A percentile compares a stretch with the other conserved stretches of the same genome.
phyloP scores from a whole-genome alignment of 2,888 invertebrate species.

The Exocentrus adspersus region DNA sequence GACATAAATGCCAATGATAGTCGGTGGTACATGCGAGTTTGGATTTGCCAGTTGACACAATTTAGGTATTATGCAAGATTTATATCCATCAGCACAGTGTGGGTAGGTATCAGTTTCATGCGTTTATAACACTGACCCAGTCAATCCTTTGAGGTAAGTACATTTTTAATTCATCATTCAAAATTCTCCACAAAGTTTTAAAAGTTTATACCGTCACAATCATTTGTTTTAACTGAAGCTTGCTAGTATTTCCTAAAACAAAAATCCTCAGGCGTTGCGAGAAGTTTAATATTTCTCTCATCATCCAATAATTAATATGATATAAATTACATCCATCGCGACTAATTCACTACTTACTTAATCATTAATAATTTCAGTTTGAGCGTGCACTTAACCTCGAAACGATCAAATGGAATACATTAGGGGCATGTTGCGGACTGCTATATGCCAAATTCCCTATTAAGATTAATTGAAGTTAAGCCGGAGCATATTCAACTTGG shows the following conservation, averaged over 20 bases:
- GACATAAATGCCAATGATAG: conserved; percentile 2
- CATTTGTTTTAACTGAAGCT: too few relatives aligned
- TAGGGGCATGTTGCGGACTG: conserved; percentile 41
- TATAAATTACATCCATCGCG: too few relatives aligned
- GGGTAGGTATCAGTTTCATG: too few relatives aligned
- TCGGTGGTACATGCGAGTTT: neutral
- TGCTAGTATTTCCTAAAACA: too few relatives aligned
- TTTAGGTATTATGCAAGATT: conserved; percentile 1
- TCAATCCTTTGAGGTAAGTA: too few relatives aligned
- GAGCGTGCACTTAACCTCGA: conserved; percentile 33
- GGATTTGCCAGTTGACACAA: neutral
- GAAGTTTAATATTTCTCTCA: too few relatives aligned
- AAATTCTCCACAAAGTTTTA: too few relatives aligned
- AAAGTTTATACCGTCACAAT: too few relatives aligned
- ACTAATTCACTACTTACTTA: conserved; percentile 7
- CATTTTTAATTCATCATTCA: too few relatives aligned
- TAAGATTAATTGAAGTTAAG: conserved; percentile 52
- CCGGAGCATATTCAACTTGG: conserved; percentile 40
- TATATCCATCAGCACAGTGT: neutral
- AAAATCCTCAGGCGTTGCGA: too few relatives aligned
- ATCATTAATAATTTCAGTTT: conserved; percentile 31
- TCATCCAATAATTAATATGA: too few relatives aligned
- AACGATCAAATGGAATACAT: conserved; percentile 49
- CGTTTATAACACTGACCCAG: too few relatives aligned
- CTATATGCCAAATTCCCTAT: conserved; percentile 46